Conservation (phyloP, 2,888 invertebrate species). For the Metellina segmentata region DNA sequence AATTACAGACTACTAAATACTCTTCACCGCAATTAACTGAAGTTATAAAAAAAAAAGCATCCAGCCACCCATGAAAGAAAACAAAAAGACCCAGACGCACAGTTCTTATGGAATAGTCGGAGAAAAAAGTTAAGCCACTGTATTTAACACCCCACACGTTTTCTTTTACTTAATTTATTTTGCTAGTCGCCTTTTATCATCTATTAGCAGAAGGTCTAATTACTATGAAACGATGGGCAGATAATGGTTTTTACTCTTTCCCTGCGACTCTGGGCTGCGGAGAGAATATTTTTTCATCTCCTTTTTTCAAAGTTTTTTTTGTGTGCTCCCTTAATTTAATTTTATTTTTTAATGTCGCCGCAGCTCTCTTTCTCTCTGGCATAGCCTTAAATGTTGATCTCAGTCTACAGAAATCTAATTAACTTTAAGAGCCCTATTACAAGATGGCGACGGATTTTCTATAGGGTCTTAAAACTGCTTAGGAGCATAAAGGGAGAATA, state of each 20-base stretch:
- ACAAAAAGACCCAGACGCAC: slow-evolving; percentile 52
- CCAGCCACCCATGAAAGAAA: slow-evolving; percentile 14
- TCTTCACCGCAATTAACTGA: slow-evolving; percentile 68
- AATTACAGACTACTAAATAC: slow-evolving; percentile 72
- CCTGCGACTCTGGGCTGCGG: slow-evolving; percentile 26
- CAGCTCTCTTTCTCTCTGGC: neutral
- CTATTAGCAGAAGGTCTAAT: slow-evolving; percentile 76
- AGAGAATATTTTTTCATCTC: slow-evolving; percentile 9
- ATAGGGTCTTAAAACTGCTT: neutral
- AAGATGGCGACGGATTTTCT: slow-evolving; percentile 14
- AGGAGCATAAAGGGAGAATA: neutral
- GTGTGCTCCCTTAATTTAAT: slow-evolving; percentile 64
- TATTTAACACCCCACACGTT: slow-evolving; percentile 62
- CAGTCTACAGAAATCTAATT: slow-evolving; percentile 50
- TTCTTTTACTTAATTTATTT: slow-evolving; percentile 67
- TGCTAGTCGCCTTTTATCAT: slow-evolving; percentile 59
- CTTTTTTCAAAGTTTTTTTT: slow-evolving; percentile 12
- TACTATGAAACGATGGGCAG: slow-evolving; percentile 69
- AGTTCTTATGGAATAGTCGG: slow-evolving; percentile 43
- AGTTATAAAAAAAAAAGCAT: slow-evolving; percentile 49
- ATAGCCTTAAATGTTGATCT: slow-evolving; percentile 17
- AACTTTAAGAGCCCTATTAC: slow-evolving; percentile 47
- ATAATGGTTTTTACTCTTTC: slow-evolving; percentile 72
- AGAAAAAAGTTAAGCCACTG: slow-evolving; percentile 60
- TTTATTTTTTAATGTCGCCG: slow-evolving; percentile 60